Percentiles rank a stretch among this genome's conserved stretches.
Conservation (phyloP, 2,888 invertebrate genomes). For the Xylocampa areola region DNA sequence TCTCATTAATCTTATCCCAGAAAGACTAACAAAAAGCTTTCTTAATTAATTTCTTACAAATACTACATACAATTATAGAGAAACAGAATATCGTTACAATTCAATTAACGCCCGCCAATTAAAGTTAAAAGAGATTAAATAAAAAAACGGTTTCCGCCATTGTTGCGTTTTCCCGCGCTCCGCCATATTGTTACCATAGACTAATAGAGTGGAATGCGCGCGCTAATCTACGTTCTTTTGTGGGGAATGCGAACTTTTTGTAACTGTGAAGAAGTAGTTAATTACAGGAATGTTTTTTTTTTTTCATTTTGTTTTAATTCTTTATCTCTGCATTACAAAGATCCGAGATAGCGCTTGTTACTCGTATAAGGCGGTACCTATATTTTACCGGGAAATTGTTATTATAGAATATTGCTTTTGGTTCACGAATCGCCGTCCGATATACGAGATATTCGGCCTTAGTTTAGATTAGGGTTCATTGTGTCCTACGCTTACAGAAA, state of each 20-base stretch:
- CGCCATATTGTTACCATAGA: constrained; percentile 71
- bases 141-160: constrained; percentile 73
- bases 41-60: constrained; percentile 23
- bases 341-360: no score
- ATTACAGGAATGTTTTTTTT: constrained; percentile 25
- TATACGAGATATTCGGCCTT: no score
- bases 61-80: constrained; percentile 18
- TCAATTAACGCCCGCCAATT: constrained; percentile 69
- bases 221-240: constrained; percentile 41
- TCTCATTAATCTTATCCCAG: neutral
- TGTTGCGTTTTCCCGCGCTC: constrained; percentile 74
- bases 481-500: no score
- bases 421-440: no score
- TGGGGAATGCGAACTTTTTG: constrained; percentile 42
- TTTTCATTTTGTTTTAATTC: constrained; percentile 6
- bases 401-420: no score
- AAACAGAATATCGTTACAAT: constrained; percentile 53
- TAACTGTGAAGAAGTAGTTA: constrained; percentile 1
- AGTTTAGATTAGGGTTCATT: no score
- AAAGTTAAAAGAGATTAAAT: constrained; percentile 66
- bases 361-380: no score
- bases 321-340: no score
- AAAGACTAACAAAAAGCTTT: constrained; percentile 27
- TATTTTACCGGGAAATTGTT: no score
- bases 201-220: constrained; percentile 46